A percentile compares a stretch with the other conserved stretches of the same genome.
These are phyloP conservation scores for Beris morrisii DNA, from an alignment of 2,888 invertebrate genomes.

Conservation along the genomic window DNA sequence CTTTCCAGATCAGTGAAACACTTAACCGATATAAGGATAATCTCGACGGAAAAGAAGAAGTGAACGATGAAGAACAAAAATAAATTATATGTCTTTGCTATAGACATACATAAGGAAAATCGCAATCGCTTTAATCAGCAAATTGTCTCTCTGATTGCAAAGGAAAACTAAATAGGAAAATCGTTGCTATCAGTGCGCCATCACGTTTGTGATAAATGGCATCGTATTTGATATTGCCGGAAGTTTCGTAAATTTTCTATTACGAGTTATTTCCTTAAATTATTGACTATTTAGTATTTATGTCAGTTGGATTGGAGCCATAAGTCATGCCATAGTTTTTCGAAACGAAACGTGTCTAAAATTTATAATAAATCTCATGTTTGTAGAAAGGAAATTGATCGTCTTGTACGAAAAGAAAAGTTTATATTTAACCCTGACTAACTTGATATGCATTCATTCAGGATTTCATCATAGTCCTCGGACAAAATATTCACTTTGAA, in stretches of 20 bases:
- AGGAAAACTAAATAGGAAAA: constrained; percentile 12
- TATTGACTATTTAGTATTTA: too few species aligned
- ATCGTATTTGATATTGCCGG: constrained; percentile 16
- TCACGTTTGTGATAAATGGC: constrained; percentile 27
- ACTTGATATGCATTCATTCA: too few species aligned
- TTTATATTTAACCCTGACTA: too few species aligned
- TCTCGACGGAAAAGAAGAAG: neutral
- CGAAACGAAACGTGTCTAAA: too few species aligned
- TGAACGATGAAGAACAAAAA: neutral
- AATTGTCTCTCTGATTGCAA: neutral
- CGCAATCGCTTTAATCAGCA: constrained; percentile 11
- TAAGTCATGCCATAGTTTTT: too few species aligned
- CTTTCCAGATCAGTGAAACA: constrained; percentile 22
- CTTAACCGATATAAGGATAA: neutral
- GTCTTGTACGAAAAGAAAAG: too few species aligned
- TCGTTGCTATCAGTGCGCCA: constrained; percentile 22
- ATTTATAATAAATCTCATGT: too few species aligned
- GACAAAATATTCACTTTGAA: too few species aligned
- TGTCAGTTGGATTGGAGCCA: too few species aligned
- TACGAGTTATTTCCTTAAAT: neutral
- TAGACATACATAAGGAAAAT: neutral
- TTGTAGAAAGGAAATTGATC: too few species aligned
- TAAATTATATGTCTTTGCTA: neutral
- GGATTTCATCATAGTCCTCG: too few species aligned
- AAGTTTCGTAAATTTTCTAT: constrained; percentile 1